phyloP scores from a whole-genome alignment of 2,888 invertebrate genomes.

The Macrosiphum euphorbiae region DNA sequence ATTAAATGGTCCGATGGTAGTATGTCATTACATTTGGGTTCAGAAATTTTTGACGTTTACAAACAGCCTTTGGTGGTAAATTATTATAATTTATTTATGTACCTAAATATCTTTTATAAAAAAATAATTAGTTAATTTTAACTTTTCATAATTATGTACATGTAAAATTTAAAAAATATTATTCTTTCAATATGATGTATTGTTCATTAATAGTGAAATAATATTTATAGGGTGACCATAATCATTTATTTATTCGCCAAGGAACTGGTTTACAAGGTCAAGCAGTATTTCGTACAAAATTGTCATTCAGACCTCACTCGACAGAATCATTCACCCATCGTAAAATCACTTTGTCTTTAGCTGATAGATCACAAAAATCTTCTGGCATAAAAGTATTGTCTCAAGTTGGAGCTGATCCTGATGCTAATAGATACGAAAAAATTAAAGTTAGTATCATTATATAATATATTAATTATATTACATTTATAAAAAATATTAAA shows the following conservation, averaged over 20 bases:
- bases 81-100: conserved; percentile 42
- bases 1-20: conserved; percentile 99
- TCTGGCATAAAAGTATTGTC: conserved; percentile 96
- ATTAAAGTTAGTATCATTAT: conserved; percentile 78
- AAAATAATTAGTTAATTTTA: not conserved
- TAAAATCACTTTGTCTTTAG: conserved; percentile 98
- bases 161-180: not conserved
- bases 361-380: conserved; percentile 93
- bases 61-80: conserved; percentile 87
- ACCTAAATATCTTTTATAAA: not conserved
- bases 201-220: not conserved
- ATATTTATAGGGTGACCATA: conserved; percentile 86
- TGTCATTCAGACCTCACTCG: conserved; percentile 97
- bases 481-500: not conserved
- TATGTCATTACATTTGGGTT: conserved; percentile 95
- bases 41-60: conserved; percentile 98
- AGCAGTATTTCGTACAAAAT: conserved; percentile 95
- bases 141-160: not conserved
- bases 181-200: not conserved
- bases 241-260: conserved; percentile 97
- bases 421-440: conserved; percentile 90
- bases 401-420: conserved; percentile 94
- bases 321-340: conserved; percentile 99
- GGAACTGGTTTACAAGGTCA: conserved; percentile 98
- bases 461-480: not conserved